Percentiles rank a stretch among this genome's conserved stretches.
These are phyloP conservation scores for Megaustenia siamemsis DNA, from an alignment of 2,888 invertebrate species.

Conservation along the genomic window DNA sequence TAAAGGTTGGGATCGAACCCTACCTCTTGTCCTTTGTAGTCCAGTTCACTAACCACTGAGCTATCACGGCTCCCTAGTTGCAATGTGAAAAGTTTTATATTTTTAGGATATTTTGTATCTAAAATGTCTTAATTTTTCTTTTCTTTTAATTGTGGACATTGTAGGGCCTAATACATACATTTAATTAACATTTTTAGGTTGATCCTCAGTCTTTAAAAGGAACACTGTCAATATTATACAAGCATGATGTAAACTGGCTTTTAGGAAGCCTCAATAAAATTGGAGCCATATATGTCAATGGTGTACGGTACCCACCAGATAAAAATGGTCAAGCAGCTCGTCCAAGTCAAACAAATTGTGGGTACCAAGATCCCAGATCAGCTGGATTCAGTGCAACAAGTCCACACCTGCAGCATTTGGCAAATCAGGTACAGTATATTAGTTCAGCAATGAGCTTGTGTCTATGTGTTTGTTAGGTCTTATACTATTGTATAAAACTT, in stretches of 20 bases:
- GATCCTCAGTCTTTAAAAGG: constrained; percentile 78
- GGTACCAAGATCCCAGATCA: constrained; percentile 41
- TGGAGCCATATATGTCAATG: constrained; percentile 69
- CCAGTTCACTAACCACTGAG: too few species aligned
- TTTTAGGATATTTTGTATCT: too few species aligned
- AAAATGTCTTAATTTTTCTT: too few species aligned
- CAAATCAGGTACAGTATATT: constrained; percentile 42
- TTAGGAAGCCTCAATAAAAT: constrained; percentile 66
- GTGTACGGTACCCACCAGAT: constrained; percentile 64
- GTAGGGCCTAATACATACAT: too few species aligned
- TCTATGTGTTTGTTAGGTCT: too few species aligned
- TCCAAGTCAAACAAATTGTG: background rate
- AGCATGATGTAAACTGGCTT: constrained; percentile 67
- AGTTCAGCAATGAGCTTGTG: background rate
- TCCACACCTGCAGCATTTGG: constrained; percentile 53
- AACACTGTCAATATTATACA: constrained; percentile 68
- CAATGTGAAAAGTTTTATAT: too few species aligned
- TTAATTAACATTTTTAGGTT: constrained; percentile 54
- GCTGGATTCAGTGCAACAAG: constrained; percentile 42
- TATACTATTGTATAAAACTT: too few species aligned
- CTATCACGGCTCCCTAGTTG: too few species aligned
- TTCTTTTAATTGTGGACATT: too few species aligned
- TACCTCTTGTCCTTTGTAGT: too few species aligned
- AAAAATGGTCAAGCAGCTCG: constrained; percentile 45
- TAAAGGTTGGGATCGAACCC: too few species aligned